Evolutionary conservation across 2,113 vertebrate species (phyloP).

Genomic region (Pelusios castaneus): DNA sequence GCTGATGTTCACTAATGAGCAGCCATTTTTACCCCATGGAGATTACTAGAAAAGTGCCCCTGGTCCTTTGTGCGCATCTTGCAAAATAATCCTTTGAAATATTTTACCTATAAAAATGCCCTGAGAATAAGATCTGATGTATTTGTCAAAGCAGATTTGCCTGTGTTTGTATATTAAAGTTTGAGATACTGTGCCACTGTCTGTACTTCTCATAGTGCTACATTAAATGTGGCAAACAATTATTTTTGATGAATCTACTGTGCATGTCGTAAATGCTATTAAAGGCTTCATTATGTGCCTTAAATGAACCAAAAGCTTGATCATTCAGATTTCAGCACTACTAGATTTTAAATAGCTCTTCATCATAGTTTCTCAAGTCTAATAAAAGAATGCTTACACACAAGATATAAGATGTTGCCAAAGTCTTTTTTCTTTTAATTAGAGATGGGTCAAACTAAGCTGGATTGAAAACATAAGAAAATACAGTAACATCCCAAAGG

Average conservation of each 20-base stretch:
- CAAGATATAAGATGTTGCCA: not conserved
- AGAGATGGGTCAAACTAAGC: not conserved
- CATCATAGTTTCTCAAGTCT: not conserved
- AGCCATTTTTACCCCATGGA: not conserved
- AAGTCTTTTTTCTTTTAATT: not conserved
- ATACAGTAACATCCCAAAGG: not conserved
- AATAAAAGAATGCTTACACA: not conserved
- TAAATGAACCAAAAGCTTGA: conserved; percentile 43
- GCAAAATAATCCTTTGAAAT: conserved; percentile 5
- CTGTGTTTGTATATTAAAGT: not conserved
- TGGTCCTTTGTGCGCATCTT: not conserved
- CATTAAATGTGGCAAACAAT: not conserved
- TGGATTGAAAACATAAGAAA: not conserved
- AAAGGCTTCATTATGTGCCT: conserved; percentile 41
- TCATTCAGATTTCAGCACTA: not conserved
- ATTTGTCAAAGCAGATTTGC: conserved; percentile 16
- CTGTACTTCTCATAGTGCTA: not conserved
- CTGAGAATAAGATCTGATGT: not conserved
- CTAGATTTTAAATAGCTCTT: not conserved
- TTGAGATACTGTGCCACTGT: not conserved
- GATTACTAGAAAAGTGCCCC: conserved; percentile 14
- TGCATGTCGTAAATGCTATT: conserved; percentile 49
- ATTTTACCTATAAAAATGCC: conserved; percentile 15
- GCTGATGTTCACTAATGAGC: conserved; percentile 14
- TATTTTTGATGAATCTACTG: conserved; percentile 52